A percentile compares a stretch with the other conserved stretches of the same genome.
phyloP scores from a whole-genome alignment of 1,140 invertebrate species.

The Metopolophium dirhodum region DNA sequence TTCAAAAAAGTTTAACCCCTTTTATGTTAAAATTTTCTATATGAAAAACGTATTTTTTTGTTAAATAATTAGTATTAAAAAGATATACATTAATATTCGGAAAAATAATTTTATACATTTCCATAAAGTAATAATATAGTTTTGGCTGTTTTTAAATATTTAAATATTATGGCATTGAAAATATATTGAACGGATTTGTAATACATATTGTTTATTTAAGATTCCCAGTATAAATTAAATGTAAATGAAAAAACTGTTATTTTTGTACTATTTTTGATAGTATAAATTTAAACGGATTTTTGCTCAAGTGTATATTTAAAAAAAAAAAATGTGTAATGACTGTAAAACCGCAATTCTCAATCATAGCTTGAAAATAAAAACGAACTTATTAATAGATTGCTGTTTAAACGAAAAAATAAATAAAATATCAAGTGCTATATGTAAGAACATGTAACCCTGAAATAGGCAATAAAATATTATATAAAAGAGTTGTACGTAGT shows the following conservation, averaged over 20 bases:
- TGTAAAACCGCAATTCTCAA: not conserved
- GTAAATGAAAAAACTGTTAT: not conserved
- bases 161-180: not conserved
- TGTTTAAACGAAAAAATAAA: not conserved
- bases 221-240: not conserved
- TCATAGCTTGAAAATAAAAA: constrained; percentile 2
- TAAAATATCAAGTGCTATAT: constrained; percentile 9
- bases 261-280: not conserved
- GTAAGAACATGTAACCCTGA: not conserved
- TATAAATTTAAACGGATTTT: not conserved
- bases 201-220: not conserved
- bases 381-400: not conserved
- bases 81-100: not conserved
- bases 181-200: not conserved
- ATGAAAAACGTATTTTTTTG: not conserved
- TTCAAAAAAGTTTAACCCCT: not conserved
- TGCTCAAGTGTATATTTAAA: not conserved
- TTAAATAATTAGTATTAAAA: constrained; percentile 1
- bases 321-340: not conserved
- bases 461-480: not conserved
- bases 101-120: not conserved
- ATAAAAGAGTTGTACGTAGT: not conserved
- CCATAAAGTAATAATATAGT: not conserved
- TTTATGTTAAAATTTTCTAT: not conserved
- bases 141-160: not conserved